Base-by-base conservation (phyloP, 2,113 vertebrate genomes). In the Corythornis vintsioides region DNA sequence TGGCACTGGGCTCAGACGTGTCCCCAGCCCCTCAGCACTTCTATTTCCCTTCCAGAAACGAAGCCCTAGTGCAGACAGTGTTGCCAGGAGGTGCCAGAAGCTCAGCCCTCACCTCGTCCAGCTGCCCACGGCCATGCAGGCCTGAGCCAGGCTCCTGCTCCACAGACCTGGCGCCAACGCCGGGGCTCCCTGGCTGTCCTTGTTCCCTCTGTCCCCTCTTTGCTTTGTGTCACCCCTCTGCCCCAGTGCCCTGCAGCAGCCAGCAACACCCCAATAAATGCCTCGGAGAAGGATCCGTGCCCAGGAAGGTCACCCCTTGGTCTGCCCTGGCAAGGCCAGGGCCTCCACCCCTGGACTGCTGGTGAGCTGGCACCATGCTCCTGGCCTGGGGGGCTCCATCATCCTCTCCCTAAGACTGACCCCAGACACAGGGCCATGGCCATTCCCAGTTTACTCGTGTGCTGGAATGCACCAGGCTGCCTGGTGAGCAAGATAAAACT, bases 381-480 rank as follows among this genome's bases (percentile, higher is more conserved):
- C 25, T 6, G 3, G 45, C 16, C 13, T 1, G 3, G 6, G 16
- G 22, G 9, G 6, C 25, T 11, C 21, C 4, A 0, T 47, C 20
- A 16, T 38, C 25, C 19, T n/a, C 33, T 38, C 19, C 55, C 21
- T 3, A 4, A 38, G 42, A 40, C 61, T 43, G 52, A 15, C 26
- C 64, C 29, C 40, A 57, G 2, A 42, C 33, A 5, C 10, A 21
- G 61, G 19, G 15, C 6, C 4, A 8, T 56, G 43, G n/a, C 35
- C 8, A 7, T 42, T 67, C 53, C 40, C 2, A 4, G 13, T 52
- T 57, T 57, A 13, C 20, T 52, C 56, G 1, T 10, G 13, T 61
- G 65, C 35, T 0, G 1, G 9, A 12, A 29, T 9, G 26, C 16
- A 7, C 2, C 0, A 4, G 48, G 2, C 64, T 64, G 40, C 26